Evolutionary conservation across 1,140 invertebrate species (phyloP), one percentile per base, ranked within the genome.

Genomic region (Oryzaephilus surinamensis): DNA sequence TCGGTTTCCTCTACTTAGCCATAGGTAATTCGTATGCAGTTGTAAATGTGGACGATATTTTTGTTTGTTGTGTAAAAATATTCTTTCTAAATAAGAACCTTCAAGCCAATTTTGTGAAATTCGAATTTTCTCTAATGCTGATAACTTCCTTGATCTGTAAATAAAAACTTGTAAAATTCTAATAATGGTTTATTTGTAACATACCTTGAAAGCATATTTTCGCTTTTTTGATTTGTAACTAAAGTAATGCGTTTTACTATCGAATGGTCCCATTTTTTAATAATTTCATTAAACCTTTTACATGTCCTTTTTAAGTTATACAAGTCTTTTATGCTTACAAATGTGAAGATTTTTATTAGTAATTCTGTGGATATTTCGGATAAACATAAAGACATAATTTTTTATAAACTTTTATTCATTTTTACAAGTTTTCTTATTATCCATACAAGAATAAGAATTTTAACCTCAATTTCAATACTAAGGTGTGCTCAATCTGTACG

Each of bases 21-120:
- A 57, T 20, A 57, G 21, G 18, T 15, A 29, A 26, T 51, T 33
- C 6, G 45, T 44, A 12, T 51, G 39, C 16, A 57, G 43, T 26
- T 46, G 30, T 11, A 55, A 26, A 35, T 46, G 52, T 12, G 50
- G 48, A 34, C 51, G 53, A 27, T 40, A 53, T 34, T 45, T 47
- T 29, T 29, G 41, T 30, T 35, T 45, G 15, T 43, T 33, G 37
- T 42, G 43, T 29, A 48, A 41, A 6, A 49, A 30, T 10, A 23
- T 32, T 27, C 43, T 48, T 17, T 49, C 47, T 17, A 42, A 42
- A 39, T 50, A 57, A 19, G 34, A 32, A 10, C 55, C 55, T 21
- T 43, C 42, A 21, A 38, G 38, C 55, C 55, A 57, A 40, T 57
- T 55, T 30, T 49, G 32, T 21, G 49, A 45, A 29, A 57, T 42